Evolutionary conservation across 2,888 invertebrate genomes (phyloP), one percentile per base, ranked within the genome.

Genomic region (Acanthosoma haemorrhoidale): DNA sequence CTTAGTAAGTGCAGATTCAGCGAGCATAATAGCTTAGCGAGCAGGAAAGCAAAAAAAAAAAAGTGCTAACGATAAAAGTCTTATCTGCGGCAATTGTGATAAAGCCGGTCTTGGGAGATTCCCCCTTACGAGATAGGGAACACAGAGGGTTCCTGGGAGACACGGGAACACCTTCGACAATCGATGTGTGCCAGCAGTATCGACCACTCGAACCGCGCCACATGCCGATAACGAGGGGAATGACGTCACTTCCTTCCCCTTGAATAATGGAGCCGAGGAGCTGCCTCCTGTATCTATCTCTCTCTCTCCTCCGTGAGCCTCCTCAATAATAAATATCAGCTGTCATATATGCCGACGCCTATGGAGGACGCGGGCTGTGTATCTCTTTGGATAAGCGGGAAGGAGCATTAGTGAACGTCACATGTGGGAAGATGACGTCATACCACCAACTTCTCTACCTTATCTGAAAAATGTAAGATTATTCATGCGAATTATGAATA

Each of bases 181-280:
- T 43, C 51, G 51, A 51, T 51, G 25, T 51, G 25, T n/a, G 11
- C 13, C 43, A 4, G 43, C 51, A 13, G 18, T 25, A 25, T 25
- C 51, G n/a, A n/a, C n/a, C n/a, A n/a, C n/a, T n/a, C n/a, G n/a
- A n/a, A n/a, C n/a, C n/a, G n/a, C n/a, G n/a, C n/a, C n/a, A n/a
- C n/a, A n/a, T n/a, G n/a, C n/a, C 51, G 51, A 51, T 51, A 51
- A 51, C 51, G 51, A 51, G 51, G 51, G 25, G 51, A 51, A 51
- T 51, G 51, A 51, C 51, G 29, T 51, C 51, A 51, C 51, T 51
- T 51, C 51, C 51, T 51, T 21, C 51, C 51, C 29, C 29, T 21
- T 51, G 51, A 51, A 51, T 51, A 51, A 51, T 51, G 51, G 51
- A 51, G 51, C 25, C 51, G 21, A n/a, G n/a, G 25, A 51, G 51